A percentile compares a stretch with the other conserved stretches of the same genome.
These are phyloP conservation scores for Myopa tessellatipennis DNA, from an alignment of 2,888 invertebrate species.

Conservation along the genomic window DNA sequence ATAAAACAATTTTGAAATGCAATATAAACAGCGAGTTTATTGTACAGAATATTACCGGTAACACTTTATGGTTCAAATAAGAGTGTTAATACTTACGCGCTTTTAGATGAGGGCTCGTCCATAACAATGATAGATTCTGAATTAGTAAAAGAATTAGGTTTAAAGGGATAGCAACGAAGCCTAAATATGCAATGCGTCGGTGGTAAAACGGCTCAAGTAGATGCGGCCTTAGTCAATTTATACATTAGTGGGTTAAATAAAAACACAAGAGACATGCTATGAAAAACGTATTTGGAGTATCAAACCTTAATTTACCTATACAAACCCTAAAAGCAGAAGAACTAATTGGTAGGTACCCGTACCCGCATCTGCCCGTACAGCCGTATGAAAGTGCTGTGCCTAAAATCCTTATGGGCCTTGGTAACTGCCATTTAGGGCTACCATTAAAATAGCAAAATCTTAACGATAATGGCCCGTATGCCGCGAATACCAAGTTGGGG, in stretches of 20 bases:
- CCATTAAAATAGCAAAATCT: no score
- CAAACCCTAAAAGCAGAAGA: conserved; percentile 7
- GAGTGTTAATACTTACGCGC: conserved; percentile 20
- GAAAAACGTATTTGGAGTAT: background rate
- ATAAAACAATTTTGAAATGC: background rate
- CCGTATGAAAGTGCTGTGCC: conserved; percentile 8
- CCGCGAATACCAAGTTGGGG: conserved; percentile 7
- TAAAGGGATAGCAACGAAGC: conserved; percentile 24
- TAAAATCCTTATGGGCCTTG: background rate
- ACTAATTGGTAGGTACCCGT: background rate
- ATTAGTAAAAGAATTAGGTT: conserved; percentile 37
- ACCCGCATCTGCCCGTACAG: background rate
- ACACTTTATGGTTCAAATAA: conserved; percentile 27
- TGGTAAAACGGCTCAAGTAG: conserved; percentile 1
- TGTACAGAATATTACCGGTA: conserved; percentile 37
- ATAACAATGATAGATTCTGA: conserved; percentile 39
- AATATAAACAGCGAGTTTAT: conserved; percentile 11
- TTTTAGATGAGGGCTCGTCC: background rate
- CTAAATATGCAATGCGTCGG: conserved; percentile 13
- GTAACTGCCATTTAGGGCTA: conserved; percentile 9
- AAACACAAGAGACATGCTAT: background rate
- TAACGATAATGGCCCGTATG: conserved; percentile 11
- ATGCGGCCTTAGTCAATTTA: background rate
- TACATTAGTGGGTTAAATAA: background rate
- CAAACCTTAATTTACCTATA: background rate